Base-by-base conservation (phyloP, 1,140 invertebrate species). In the Camponotus floridanus region DNA sequence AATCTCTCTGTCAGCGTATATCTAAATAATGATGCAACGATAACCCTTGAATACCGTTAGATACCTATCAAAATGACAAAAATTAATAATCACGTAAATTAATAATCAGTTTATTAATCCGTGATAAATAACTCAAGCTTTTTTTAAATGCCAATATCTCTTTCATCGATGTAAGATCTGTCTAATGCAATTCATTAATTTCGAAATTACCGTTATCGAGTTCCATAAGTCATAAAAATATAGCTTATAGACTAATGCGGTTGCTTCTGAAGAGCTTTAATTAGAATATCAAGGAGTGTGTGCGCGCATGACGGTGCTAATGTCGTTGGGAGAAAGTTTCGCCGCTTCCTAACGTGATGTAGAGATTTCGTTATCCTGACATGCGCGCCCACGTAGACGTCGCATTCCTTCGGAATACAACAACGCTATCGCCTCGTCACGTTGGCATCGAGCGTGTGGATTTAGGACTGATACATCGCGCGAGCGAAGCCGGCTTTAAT, bases 381-480 rank as follows among this genome's bases (percentile, higher is more conserved):
- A n/a, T 36, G 68, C 68, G 51, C 67, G 39, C 55, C 79, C 79
- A 83, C 68, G 42, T 83, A 83, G 31, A 80, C 18, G 55, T 15
- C 67, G 39, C 79, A 83, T 83, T 83, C 68, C 55, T n/a, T 18
- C 79, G 31, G 26, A 1, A 33, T 48, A 61, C 68, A 73, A 83
- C 55, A 83, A 83, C 42, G 79, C 79, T 83, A 83, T 83, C 68
- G 55, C 73, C 68, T 61, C 57, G 68, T 74, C 79, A 73, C 36
- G 51, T 73, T 74, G 68, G 57, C 79, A 59, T 83, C 68, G 55
- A 74, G 79, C 48, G 55, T 83, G 68, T 83, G 79, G 79, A 83
- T 83, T 83, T 83, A 83, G 68, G 79, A 83, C 68, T 42, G 79
- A 83, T 74, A 73, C 42, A 83, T 61, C 26, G 79, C 68, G 67